Evolutionary conservation across 2,888 invertebrate genomes (phyloP).

Genomic region (Coelinius sp.): DNA sequence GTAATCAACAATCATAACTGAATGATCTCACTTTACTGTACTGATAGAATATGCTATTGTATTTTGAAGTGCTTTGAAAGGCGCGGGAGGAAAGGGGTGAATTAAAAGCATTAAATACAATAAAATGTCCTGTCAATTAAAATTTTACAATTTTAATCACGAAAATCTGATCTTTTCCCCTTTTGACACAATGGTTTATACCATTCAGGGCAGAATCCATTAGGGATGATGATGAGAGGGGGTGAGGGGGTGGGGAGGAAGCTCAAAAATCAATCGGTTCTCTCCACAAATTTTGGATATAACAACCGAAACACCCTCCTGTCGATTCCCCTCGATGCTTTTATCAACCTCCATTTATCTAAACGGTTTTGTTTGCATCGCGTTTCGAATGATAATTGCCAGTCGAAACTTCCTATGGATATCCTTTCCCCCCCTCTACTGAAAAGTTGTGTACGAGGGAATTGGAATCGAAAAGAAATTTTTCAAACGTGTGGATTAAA

Average conservation of each 20-base stretch:
- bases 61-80: background rate
- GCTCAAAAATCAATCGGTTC: slow-evolving; percentile 32
- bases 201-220: slow-evolving; percentile 10
- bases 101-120: background rate
- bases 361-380: slow-evolving; percentile 55
- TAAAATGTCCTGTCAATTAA: slow-evolving; percentile 2
- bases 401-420: slow-evolving; percentile 35
- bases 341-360: slow-evolving; percentile 53
- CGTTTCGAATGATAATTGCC: slow-evolving; percentile 53
- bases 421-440: slow-evolving; percentile 28
- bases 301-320: background rate
- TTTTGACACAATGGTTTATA: slow-evolving; percentile 1
- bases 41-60: background rate
- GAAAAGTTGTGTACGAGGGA: slow-evolving; percentile 9
- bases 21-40: background rate
- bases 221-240: background rate
- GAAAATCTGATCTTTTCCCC: background rate
- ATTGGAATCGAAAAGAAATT: background rate
- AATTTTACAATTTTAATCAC: background rate
- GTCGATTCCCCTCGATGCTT: slow-evolving; percentile 23
- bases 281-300: slow-evolving; percentile 29
- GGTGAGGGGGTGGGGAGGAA: background rate
- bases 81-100: background rate
- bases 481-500: background rate
- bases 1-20: slow-evolving; percentile 2